Evolutionary conservation across 2,113 vertebrate genomes (phyloP).

Genomic region (Stigmatopora nigra): DNA sequence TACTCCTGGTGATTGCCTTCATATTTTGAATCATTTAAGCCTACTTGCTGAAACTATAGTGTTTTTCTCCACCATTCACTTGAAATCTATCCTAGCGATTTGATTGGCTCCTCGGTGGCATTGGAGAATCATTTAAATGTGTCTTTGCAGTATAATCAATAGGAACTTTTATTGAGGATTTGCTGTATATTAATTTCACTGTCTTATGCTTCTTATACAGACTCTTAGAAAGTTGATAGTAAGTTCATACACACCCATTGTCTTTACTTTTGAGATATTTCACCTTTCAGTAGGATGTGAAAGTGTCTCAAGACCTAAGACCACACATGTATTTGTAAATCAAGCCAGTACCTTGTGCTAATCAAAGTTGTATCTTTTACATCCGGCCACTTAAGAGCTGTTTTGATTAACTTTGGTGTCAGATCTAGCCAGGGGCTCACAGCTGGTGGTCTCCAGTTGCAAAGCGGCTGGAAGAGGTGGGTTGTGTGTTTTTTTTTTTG

Average conservation of each 20-base stretch:
- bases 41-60: constrained; percentile 20
- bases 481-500: constrained; percentile 52
- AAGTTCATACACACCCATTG: neutral
- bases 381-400: constrained; percentile 8
- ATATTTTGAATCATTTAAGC: constrained; percentile 10
- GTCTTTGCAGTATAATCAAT: constrained; percentile 16
- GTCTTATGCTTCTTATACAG: neutral
- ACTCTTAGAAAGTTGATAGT: neutral
- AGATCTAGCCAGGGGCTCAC: constrained; percentile 13
- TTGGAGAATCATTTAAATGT: constrained; percentile 17
- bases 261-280: too few relatives aligned
- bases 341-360: neutral
- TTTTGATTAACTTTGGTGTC: constrained; percentile 24
- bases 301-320: too few relatives aligned
- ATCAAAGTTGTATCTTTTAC: neutral
- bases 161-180: neutral
- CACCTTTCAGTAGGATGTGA: too few relatives aligned
- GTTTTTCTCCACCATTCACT: constrained; percentile 39
- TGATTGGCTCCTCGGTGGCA: constrained; percentile 27
- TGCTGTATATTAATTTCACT: constrained; percentile 1
- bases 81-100: constrained; percentile 30
- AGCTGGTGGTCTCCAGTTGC: constrained; percentile 21
- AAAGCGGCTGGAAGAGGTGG: constrained; percentile 17
- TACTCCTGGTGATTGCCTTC: constrained; percentile 34
- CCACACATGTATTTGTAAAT: neutral